Base-by-base conservation (phyloP, 2,888 invertebrate genomes). In the Kryphioiulus occultus region DNA sequence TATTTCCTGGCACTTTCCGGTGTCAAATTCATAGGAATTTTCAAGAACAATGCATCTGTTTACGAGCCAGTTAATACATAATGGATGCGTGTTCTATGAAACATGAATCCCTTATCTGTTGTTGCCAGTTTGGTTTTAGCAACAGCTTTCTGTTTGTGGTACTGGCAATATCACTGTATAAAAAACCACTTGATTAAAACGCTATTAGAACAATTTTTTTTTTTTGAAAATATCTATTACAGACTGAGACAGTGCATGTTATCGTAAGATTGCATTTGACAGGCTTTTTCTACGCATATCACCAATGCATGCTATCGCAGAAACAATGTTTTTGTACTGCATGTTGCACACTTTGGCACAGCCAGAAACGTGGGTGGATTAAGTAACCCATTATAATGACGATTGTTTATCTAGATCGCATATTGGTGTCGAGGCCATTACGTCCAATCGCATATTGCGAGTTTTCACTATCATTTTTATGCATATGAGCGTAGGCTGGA, bases 1-100 rank as follows among this genome's bases (percentile, higher is more conserved):
- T 4, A 44, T 44, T 78, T 78, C 78, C 78, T 78, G 78, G 15
- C 78, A 78, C 30, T 30, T 78, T 78, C 78, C 78, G 78, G 78
- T 78, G 78, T 26, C 30, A 78, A 30, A 78, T 78, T 78, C 68
- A 30, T 22, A 7, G 30, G 30, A 78, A 78, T 78, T 78, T 30
- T 78, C 1, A 26, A 30, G 22, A 78, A 78, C 78, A 78, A 78
- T 78, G 30, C 17, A 30, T 78, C n/a, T 78, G 78, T 78, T 78
- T 78, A 68, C 0, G 15, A 1, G 4, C 15, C 15, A 12, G 78
- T 30, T 78, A 30, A 78, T 78, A 30, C 78, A 78, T 78, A 30
- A 78, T 78, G 78, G 26, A 78, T 30, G 15, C 22, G 30, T 30
- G 30, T 78, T 78, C 9, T 15, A 10, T 68, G 68, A 78, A 78